These are phyloP conservation scores for Carassius carassius DNA, from an alignment of 2,113 vertebrate species.

Conservation along the genomic window DNA sequence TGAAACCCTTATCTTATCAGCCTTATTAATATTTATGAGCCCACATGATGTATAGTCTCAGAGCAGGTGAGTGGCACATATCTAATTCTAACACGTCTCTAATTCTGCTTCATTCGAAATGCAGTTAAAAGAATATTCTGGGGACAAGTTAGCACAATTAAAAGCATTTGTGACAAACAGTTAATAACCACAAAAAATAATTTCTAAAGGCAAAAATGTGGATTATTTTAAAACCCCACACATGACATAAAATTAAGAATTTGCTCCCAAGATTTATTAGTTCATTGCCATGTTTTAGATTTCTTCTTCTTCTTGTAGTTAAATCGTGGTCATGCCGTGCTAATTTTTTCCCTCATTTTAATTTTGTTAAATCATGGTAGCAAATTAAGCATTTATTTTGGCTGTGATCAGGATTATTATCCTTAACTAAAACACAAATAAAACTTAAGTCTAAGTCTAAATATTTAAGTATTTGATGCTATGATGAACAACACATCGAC, in stretches of 20 bases:
- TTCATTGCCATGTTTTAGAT: not conserved
- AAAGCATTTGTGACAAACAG: not conserved
- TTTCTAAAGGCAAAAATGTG: not conserved
- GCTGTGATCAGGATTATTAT: too few relatives aligned
- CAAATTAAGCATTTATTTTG: not conserved
- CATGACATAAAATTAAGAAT: not conserved
- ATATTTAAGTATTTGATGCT: too few relatives aligned
- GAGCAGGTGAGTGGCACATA: not conserved
- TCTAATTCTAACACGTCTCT: not conserved
- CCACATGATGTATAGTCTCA: not conserved
- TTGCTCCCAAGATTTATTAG: not conserved
- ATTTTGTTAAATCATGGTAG: not conserved
- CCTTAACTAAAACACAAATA: too few relatives aligned
- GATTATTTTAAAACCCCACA: not conserved
- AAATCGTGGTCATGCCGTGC: not conserved
- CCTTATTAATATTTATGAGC: constrained; percentile 6
- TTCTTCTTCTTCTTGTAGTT: not conserved
- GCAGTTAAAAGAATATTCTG: not conserved
- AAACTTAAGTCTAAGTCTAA: too few relatives aligned
- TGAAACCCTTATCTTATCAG: constrained; percentile 17
- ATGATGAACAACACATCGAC: too few relatives aligned
- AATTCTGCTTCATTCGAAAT: not conserved
- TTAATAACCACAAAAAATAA: not conserved
- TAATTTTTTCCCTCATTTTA: not conserved
- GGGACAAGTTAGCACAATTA: not conserved